A percentile compares a stretch with the other conserved stretches of the same genome.
phyloP scores from a whole-genome alignment of 2,113 vertebrate genomes.

The Xyliphius kryptos region DNA sequence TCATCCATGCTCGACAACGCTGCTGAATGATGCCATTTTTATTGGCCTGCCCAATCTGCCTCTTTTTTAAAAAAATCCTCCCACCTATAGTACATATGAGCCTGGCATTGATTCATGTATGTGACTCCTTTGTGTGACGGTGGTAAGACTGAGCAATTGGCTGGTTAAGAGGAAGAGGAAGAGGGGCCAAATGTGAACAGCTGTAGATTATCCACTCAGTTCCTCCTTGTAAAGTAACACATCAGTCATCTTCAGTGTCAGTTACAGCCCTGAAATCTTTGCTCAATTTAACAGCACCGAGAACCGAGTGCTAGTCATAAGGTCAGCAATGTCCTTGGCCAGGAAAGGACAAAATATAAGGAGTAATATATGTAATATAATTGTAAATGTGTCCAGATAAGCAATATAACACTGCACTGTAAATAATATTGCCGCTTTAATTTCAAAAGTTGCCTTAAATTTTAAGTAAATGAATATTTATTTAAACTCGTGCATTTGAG shows the following conservation, averaged over 20 bases:
- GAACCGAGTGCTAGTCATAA: too few species aligned
- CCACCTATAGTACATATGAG: slow-evolving; percentile 19
- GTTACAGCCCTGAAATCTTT: slow-evolving; percentile 27
- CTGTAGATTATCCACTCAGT: slow-evolving; percentile 34
- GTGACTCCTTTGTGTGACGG: slow-evolving; percentile 27
- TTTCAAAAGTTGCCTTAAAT: too few species aligned
- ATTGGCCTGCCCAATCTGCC: slow-evolving; percentile 6
- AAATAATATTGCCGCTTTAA: too few species aligned
- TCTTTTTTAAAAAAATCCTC: slow-evolving; percentile 32
- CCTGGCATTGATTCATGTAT: slow-evolving; percentile 40
- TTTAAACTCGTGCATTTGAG: too few species aligned
- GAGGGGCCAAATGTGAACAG: slow-evolving; percentile 36
- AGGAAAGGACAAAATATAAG: too few species aligned
- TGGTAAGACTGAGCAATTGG: slow-evolving; percentile 31
- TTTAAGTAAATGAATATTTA: too few species aligned
- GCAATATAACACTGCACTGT: too few species aligned
- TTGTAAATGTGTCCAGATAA: too few species aligned
- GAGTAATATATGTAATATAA: too few species aligned
- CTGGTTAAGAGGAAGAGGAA: slow-evolving; percentile 25
- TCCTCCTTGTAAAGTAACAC: slow-evolving; percentile 1
- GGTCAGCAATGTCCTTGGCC: too few species aligned
- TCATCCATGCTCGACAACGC: slow-evolving; percentile 6
- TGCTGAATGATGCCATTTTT: slow-evolving; percentile 24
- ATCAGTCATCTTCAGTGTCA: slow-evolving; percentile 35
- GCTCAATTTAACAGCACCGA: slow-evolving; percentile 36